Evolutionary conservation across 2,888 invertebrate genomes (phyloP).

Genomic region (Sepiola atlantica): DNA sequence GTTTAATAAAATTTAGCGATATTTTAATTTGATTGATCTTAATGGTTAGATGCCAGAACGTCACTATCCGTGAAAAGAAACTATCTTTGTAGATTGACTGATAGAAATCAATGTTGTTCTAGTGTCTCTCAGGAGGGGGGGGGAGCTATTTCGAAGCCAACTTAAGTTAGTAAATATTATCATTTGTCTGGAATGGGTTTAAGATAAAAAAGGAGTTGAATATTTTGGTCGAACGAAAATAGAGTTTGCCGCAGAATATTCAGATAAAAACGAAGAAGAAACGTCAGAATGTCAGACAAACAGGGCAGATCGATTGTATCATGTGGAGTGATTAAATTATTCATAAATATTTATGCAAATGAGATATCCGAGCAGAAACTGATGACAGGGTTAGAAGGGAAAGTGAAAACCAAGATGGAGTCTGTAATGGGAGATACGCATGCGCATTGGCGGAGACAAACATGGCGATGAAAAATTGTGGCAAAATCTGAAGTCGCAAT

Average conservation of each 20-base stretch:
- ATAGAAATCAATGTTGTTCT: too few species aligned
- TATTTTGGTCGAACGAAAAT: background rate
- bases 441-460: background rate
- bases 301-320: background rate
- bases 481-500: background rate
- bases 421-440: background rate
- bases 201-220: background rate
- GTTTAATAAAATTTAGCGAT: too few species aligned
- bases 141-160: too few species aligned
- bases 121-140: too few species aligned
- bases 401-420: background rate
- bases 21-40: too few species aligned
- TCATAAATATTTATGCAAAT: background rate
- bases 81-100: too few species aligned
- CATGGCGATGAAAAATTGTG: background rate
- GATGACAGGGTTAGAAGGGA: background rate
- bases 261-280: background rate
- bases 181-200: background rate
- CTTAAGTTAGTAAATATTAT: too few species aligned
- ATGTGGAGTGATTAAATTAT: background rate
- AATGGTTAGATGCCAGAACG: too few species aligned
- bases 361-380: background rate
- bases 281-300: background rate
- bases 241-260: background rate
- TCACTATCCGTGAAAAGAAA: too few species aligned